Evolutionary conservation across 2,888 invertebrate species (phyloP).

Genomic region (Macaria notata): DNA sequence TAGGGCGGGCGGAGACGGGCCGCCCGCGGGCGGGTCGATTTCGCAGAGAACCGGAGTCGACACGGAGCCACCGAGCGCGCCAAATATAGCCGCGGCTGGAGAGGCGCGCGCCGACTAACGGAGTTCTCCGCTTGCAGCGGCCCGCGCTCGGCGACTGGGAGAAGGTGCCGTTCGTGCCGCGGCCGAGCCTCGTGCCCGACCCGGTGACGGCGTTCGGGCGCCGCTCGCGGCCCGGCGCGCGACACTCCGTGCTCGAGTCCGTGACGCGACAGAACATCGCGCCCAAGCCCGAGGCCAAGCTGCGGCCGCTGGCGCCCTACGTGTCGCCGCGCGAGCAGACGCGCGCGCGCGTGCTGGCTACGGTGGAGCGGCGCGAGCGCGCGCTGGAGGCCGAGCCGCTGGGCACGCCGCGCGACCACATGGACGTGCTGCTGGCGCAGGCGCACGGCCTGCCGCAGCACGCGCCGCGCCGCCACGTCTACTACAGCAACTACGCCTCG

Average conservation of each 20-base stretch:
- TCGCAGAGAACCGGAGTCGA: slow-evolving; percentile 63
- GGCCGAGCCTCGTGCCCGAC: slow-evolving; percentile 92
- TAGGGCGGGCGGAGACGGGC: slow-evolving; percentile 39
- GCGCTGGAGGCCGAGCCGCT: slow-evolving; percentile 82
- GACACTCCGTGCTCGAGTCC: slow-evolving; percentile 75
- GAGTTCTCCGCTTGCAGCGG: slow-evolving; percentile 86
- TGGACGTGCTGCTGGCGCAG: slow-evolving; percentile 85
- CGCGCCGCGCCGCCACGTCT: slow-evolving; percentile 73
- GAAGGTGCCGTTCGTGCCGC: slow-evolving; percentile 93
- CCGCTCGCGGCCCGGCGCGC: slow-evolving; percentile 77
- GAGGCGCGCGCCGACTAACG: slow-evolving; percentile 75
- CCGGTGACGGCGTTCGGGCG: slow-evolving; percentile 93
- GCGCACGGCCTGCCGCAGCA: slow-evolving; percentile 81
- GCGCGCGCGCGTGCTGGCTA: slow-evolving; percentile 83
- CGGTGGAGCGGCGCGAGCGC: slow-evolving; percentile 82
- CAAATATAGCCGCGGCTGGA: slow-evolving; percentile 83
- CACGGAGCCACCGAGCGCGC: slow-evolving; percentile 77
- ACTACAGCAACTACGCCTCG: slow-evolving; percentile 79
- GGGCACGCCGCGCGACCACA: slow-evolving; percentile 83
- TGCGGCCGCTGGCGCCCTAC: slow-evolving; percentile 85
- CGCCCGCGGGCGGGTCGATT: slow-evolving; percentile 69
- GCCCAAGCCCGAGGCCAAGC: slow-evolving; percentile 81
- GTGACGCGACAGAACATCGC: slow-evolving; percentile 84
- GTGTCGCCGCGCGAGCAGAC: slow-evolving; percentile 86
- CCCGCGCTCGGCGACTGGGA: slow-evolving; percentile 91